phyloP scores from a whole-genome alignment of 1,140 invertebrate genomes.

The Hylyphantes graminicola region DNA sequence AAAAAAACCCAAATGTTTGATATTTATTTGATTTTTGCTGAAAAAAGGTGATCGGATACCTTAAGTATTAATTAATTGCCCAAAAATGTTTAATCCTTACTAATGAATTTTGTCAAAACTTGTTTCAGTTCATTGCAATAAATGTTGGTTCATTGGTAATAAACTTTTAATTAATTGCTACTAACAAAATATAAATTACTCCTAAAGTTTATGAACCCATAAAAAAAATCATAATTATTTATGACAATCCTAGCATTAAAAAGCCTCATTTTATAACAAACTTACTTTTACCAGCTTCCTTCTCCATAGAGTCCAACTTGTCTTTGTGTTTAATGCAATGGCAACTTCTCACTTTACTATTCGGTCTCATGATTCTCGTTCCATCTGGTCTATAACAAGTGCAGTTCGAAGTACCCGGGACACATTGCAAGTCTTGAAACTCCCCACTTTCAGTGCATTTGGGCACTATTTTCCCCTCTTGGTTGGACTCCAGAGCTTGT shows the following conservation, averaged over 20 bases:
- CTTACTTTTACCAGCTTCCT: not conserved
- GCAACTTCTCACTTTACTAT: slow-evolving; percentile 34
- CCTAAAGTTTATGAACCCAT: not conserved
- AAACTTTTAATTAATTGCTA: not conserved
- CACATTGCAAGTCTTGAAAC: slow-evolving; percentile 49
- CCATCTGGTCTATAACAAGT: slow-evolving; percentile 53
- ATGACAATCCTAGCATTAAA: not conserved
- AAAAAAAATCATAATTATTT: not conserved
- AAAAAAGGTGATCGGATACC: too few relatives aligned
- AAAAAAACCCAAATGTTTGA: too few relatives aligned
- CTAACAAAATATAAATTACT: not conserved
- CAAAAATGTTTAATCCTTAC: too few relatives aligned
- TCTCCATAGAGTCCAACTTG: not conserved
- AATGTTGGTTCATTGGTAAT: too few relatives aligned
- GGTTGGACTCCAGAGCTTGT: not conserved
- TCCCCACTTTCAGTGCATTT: slow-evolving; percentile 46
- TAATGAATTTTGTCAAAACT: too few relatives aligned
- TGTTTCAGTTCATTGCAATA: too few relatives aligned
- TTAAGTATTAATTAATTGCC: too few relatives aligned
- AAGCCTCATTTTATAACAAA: not conserved
- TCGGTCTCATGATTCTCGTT: slow-evolving; percentile 16
- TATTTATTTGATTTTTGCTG: too few relatives aligned
- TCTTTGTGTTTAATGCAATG: slow-evolving; percentile 24
- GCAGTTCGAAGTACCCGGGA: slow-evolving; percentile 28
- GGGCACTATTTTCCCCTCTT: slow-evolving; percentile 18